Percentiles rank a stretch among this genome's conserved stretches.
phyloP scores from a whole-genome alignment of 2,888 invertebrate genomes.

The Sialis lutaria region DNA sequence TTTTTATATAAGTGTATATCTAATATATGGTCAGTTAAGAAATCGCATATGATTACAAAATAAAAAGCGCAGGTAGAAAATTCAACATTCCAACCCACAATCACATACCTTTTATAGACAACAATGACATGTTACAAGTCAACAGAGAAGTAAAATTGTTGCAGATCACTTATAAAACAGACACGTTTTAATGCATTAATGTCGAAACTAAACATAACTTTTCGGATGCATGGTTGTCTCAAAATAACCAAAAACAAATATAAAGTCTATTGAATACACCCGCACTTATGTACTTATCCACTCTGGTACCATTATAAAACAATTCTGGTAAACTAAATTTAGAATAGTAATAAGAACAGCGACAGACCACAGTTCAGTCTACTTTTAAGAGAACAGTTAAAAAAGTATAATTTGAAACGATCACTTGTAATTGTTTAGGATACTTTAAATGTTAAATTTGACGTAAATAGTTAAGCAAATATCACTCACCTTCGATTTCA shows the following conservation, averaged over 20 bases:
- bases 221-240: too few relatives aligned
- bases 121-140: slow-evolving; percentile 1
- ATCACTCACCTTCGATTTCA: slow-evolving; percentile 20
- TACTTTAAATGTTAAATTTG: too few relatives aligned
- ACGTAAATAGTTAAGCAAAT: slow-evolving; percentile 6
- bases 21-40: too few relatives aligned
- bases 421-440: background rate
- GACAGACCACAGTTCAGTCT: background rate
- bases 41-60: background rate
- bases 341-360: background rate
- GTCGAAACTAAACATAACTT: background rate
- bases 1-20: too few relatives aligned
- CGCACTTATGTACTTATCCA: background rate
- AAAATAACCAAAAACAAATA: too few relatives aligned
- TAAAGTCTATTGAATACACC: background rate
- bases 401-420: background rate
- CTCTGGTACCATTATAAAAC: background rate
- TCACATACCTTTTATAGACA: slow-evolving; percentile 4
- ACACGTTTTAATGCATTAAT: background rate
- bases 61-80: background rate
- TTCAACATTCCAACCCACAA: slow-evolving; percentile 2
- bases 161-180: background rate
- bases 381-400: background rate
- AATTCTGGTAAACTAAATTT: background rate
- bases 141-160: background rate